Base-by-base conservation (phyloP, 2,888 invertebrate species). In the Geotrupes spiniger region DNA sequence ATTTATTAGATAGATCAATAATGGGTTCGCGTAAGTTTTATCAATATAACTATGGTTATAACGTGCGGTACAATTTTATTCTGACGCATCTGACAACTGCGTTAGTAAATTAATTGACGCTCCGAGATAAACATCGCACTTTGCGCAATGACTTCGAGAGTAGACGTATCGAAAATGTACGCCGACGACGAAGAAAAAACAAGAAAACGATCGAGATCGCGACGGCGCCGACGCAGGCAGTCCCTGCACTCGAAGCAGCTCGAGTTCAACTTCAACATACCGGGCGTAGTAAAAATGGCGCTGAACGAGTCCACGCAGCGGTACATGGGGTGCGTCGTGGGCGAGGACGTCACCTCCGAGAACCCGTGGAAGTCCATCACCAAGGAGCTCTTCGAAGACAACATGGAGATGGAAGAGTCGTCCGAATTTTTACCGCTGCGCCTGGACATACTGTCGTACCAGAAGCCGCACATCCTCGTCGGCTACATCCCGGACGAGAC, bases 331-430 rank as follows among this genome's bases (percentile, higher is more conserved):
- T 76, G 84, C 56, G 76, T 81, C 1, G 78, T 87, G 31, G 89
- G 87, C 1, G 74, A 78, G 27, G 78, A 88, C 63, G 78, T 89
- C 0, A 86, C 82, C 1, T 79, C 82, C 11, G 88, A 89, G 65
- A 82, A 79, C 61, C 88, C 89, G 0, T 89, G 88, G 88, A 83
- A 83, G 51, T 76, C 74, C 50, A 72, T 88, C 0, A 73, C 72
- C 12, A 87, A 81, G 66, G 77, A 78, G 25, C 72, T 78, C 36
- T 72, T 89, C 1, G 74, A 80, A 40, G 84, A 87, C 58, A 75
- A 78, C 42, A 75, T 89, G 38, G 80, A 82, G 2, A 53, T 78
- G 0, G 76, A 80, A 33, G 78, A 78, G 10, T 72, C 69, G 48
- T 76, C 76, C 4, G 78, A 78, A 42, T 78, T 79, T 53, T 47